phyloP scores from a whole-genome alignment of 2,113 vertebrate genomes.

The Apeltes quadracus region DNA sequence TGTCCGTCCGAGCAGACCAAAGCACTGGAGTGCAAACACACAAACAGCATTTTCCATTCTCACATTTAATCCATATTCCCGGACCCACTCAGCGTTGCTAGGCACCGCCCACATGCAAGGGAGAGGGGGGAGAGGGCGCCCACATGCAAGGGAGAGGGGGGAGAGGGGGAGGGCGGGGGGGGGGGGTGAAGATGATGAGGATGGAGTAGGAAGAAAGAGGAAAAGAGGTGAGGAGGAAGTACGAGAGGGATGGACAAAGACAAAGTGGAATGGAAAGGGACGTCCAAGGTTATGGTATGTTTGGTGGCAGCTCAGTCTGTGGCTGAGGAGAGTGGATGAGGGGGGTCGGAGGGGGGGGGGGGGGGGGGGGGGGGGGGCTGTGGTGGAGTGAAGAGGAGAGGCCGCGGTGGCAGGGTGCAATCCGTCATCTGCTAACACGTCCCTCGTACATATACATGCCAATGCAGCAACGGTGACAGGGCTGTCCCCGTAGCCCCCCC shows the following conservation, averaged over 20 bases:
- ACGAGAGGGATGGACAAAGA: constrained; percentile 14
- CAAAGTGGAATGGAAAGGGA: constrained; percentile 30
- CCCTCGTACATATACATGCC: constrained; percentile 35
- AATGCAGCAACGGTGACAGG: constrained; percentile 48
- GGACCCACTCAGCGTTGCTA: constrained; percentile 42
- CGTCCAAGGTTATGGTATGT: constrained; percentile 61
- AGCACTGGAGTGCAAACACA: constrained; percentile 70
- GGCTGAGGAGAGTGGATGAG: constrained; percentile 41
- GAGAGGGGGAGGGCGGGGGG: not conserved
- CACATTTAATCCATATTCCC: constrained; percentile 74
- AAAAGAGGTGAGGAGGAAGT: not conserved
- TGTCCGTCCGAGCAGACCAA: constrained; percentile 52
- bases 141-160: constrained; percentile 20
- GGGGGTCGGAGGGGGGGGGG: constrained; percentile 50
- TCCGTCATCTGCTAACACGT: constrained; percentile 73
- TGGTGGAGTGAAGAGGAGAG: constrained; percentile 54
- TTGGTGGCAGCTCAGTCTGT: constrained; percentile 59
- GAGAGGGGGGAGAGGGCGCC: constrained; percentile 9
- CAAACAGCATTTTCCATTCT: constrained; percentile 70
- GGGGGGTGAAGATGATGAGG: no score
- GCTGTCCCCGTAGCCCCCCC: constrained; percentile 45
- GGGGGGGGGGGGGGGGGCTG: constrained; percentile 40
- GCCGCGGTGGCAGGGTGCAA: constrained; percentile 65
- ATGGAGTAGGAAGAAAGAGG: not conserved
- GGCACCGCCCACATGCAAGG: constrained; percentile 28